Percentiles rank a stretch among this genome's conserved stretches.
Evolutionary conservation across 2,797 vertebrate species (phyloP).

Genomic region (Malacoctenus gilli): DNA sequence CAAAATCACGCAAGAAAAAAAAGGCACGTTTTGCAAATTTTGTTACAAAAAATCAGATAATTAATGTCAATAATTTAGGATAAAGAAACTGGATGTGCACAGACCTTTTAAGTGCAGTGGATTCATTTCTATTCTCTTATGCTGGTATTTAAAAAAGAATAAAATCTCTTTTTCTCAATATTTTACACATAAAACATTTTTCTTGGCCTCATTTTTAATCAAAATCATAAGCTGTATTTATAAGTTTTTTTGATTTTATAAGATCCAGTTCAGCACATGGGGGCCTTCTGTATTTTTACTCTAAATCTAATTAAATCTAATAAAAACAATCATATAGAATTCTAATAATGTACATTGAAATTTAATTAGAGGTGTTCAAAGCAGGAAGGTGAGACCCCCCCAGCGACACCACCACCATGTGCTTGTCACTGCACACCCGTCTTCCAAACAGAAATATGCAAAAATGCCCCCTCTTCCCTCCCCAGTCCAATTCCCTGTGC

Average conservation of each 20-base stretch:
- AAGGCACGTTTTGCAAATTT: not conserved
- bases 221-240: not conserved
- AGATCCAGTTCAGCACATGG: not conserved
- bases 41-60: not conserved
- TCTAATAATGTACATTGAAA: constrained; percentile 21
- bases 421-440: constrained; percentile 38
- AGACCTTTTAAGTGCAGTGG: constrained; percentile 10
- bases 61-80: constrained; percentile 1
- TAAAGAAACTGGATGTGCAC: no score
- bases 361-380: constrained; percentile 50
- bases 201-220: constrained; percentile 7
- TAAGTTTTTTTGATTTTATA: not conserved
- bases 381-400: constrained; percentile 52
- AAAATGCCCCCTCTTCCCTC: constrained; percentile 34
- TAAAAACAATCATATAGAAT: not conserved
- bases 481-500: constrained; percentile 63
- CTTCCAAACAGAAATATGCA: constrained; percentile 67
- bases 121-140: not conserved
- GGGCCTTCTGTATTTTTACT: constrained; percentile 17
- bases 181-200: no score
- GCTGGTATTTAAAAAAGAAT: not conserved
- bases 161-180: not conserved
- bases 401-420: no score
- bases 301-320: constrained; percentile 8
- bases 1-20: not conserved